Conservation (phyloP, 2,113 vertebrate genomes). For the Caretta caretta region DNA sequence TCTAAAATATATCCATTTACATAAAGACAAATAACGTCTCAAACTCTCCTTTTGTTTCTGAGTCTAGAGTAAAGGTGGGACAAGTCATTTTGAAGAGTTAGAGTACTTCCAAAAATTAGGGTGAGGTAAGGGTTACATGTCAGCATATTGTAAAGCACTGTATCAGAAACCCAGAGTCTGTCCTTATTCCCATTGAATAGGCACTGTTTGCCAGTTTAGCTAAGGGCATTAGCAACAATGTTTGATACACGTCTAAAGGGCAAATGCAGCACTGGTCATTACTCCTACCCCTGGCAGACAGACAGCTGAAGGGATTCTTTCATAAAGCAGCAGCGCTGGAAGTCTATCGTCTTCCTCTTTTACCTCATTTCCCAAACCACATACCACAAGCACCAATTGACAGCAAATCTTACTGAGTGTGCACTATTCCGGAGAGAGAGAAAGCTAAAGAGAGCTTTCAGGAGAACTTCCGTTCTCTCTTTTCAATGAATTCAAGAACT, state of each 20-base stretch:
- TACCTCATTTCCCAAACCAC: background rate
- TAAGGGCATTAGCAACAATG: background rate
- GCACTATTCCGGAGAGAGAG: background rate
- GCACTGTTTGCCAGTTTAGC: background rate
- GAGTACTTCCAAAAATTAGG: background rate
- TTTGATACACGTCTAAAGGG: background rate
- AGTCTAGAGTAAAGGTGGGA: background rate
- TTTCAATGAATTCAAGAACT: background rate
- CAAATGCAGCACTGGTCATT: background rate
- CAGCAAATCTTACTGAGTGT: background rate
- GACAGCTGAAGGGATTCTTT: background rate
- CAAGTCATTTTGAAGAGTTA: background rate
- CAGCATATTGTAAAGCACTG: background rate
- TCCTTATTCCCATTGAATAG: background rate
- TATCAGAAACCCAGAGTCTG: background rate
- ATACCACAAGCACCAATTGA: background rate
- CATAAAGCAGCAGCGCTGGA: background rate
- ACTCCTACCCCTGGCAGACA: background rate
- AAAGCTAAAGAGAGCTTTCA: background rate
- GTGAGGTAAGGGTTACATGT: background rate
- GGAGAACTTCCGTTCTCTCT: background rate
- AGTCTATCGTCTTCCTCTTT: background rate
- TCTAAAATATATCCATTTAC: background rate
- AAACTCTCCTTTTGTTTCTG: background rate
- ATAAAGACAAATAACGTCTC: background rate